A percentile compares a stretch with the other conserved stretches of the same genome.
Conservation (phyloP, 2,113 vertebrate species). For the Clarias magur region DNA sequence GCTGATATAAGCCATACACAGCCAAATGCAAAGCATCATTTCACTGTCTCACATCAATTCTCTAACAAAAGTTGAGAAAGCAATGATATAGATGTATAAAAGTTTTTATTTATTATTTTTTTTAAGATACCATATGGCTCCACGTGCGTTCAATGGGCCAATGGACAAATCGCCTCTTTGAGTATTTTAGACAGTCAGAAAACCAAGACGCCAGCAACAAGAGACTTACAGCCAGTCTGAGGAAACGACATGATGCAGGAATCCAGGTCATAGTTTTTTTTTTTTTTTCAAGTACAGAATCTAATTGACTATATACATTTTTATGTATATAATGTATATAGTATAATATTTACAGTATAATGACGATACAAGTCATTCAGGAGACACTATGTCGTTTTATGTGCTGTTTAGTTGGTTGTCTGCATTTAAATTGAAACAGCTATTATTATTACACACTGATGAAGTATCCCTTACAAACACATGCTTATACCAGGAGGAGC, state of each 20-base stretch:
- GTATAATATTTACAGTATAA: too few relatives aligned
- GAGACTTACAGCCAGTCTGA: conserved; percentile 61
- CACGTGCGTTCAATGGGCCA: conserved; percentile 85
- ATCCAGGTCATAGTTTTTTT: conserved; percentile 60
- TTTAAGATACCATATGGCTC: conserved; percentile 82
- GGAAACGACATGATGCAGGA: conserved; percentile 47
- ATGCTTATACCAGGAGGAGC: conserved; percentile 58
- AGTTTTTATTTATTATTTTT: too few relatives aligned
- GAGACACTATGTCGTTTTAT: background rate
- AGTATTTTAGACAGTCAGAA: conserved; percentile 75
- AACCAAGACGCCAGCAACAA: background rate
- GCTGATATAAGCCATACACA: background rate
- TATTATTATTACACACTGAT: background rate
- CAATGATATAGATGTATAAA: too few relatives aligned
- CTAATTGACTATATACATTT: background rate
- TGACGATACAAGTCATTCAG: background rate
- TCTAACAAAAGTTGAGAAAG: background rate
- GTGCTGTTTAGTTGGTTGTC: background rate
- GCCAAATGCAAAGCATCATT: background rate
- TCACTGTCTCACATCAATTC: background rate
- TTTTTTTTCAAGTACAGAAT: background rate
- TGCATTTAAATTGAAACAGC: background rate
- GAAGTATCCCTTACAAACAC: background rate
- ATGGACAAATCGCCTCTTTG: conserved; percentile 84
- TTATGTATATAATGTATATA: too few relatives aligned